Conservation (phyloP, 1,140 invertebrate genomes). For the Megathymus violae region DNA sequence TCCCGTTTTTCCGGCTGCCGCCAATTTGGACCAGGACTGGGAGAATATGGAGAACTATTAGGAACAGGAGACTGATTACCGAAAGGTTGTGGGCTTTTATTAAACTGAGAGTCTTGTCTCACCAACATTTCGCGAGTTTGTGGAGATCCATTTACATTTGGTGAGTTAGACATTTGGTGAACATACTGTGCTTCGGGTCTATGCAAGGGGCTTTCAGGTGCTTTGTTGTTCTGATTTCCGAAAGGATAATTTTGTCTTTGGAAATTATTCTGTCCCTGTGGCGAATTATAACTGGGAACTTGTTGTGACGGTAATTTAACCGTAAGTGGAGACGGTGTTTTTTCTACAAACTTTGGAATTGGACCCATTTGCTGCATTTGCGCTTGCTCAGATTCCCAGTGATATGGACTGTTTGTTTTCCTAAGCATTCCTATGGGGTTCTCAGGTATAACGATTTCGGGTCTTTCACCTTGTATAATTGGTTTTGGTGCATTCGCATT, state of each 20-base stretch:
- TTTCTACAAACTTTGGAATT: conserved; percentile 78
- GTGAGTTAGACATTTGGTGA: conserved; percentile 59
- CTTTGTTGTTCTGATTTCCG: conserved; percentile 60
- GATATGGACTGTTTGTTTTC: conserved; percentile 82
- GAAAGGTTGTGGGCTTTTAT: conserved; percentile 80
- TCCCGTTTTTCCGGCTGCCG: conserved; percentile 74
- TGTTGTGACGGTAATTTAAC: conserved; percentile 75
- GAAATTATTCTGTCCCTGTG: conserved; percentile 59
- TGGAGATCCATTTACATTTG: conserved; percentile 60
- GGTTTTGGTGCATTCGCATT: conserved; percentile 79
- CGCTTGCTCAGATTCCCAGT: conserved; percentile 79
- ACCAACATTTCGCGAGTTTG: conserved; percentile 75
- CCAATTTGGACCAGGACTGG: conserved; percentile 73
- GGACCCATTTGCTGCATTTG: conserved; percentile 66
- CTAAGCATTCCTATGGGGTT: conserved; percentile 86
- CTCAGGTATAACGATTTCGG: conserved; percentile 88
- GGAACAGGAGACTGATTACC: conserved; percentile 59
- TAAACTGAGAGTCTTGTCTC: conserved; percentile 82
- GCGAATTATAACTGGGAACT: conserved; percentile 64
- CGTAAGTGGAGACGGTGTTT: conserved; percentile 75
- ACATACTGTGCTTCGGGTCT: conserved; percentile 80
- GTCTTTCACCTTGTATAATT: conserved; percentile 77
- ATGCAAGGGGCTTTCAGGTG: conserved; percentile 77
- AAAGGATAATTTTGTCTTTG: conserved; percentile 60
- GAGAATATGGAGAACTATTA: conserved; percentile 64